A percentile compares a stretch with the other conserved stretches of the same genome.
Conservation (phyloP, 2,113 vertebrate genomes). For the Acinonyx jubatus region DNA sequence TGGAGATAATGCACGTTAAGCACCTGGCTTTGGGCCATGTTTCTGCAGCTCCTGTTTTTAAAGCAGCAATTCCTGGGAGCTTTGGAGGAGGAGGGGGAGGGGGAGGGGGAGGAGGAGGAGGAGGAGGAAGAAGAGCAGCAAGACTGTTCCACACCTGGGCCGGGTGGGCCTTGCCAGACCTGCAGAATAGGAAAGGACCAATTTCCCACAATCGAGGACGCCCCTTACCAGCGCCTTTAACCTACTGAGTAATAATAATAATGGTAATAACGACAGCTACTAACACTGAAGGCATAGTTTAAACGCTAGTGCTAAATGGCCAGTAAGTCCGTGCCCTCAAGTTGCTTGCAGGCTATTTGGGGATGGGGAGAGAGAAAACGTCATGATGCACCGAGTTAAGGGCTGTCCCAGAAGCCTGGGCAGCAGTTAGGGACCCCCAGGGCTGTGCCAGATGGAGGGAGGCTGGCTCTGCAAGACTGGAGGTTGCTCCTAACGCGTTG, state of each 20-base stretch:
- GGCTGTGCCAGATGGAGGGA: fast-evolving
- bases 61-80: constrained; percentile 47
- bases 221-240: background rate
- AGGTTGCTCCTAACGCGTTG: background rate
- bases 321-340: background rate
- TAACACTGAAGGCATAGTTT: background rate
- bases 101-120: background rate
- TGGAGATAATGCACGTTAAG: constrained; percentile 29
- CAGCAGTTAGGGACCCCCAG: background rate
- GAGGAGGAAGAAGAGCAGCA: background rate
- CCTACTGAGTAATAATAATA: background rate
- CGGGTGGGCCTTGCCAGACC: background rate
- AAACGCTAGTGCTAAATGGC: background rate
- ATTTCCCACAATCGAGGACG: background rate
- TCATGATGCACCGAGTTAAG: background rate
- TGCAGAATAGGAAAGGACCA: background rate
- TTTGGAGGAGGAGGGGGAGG: background rate
- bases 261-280: background rate
- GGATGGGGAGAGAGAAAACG: background rate
- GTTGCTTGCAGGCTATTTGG: background rate
- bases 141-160: background rate
- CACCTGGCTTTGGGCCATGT: constrained; percentile 47
- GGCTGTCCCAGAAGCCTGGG: background rate
- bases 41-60: constrained; percentile 60
- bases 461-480: background rate